phyloP scores from a whole-genome alignment of 2,888 invertebrate species.

The Thera obeliscata region DNA sequence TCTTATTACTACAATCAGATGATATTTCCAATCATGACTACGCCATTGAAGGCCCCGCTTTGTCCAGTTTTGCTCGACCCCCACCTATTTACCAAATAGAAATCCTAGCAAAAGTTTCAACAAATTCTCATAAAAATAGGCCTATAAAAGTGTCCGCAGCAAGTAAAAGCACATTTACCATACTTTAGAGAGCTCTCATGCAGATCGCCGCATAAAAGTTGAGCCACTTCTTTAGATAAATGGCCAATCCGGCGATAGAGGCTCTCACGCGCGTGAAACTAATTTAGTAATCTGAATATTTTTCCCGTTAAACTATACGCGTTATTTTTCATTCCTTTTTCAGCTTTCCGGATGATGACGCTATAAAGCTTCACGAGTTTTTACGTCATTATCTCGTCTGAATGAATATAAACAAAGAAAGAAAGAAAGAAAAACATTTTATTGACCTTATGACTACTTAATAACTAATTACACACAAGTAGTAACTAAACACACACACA shows the following conservation, averaged over 20 bases:
- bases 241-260: conserved; percentile 15
- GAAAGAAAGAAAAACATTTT: no score
- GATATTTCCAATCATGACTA: no score
- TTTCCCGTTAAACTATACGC: conserved; percentile 2
- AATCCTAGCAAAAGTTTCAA: background rate
- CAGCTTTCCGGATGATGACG: background rate
- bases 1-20: no score
- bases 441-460: no score
- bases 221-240: conserved; percentile 16
- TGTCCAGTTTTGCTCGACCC: no score
- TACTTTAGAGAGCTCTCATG: conserved; percentile 26
- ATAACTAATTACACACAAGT: no score
- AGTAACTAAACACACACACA: no score
- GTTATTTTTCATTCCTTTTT: background rate
- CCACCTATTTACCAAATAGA: background rate
- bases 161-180: conserved; percentile 20
- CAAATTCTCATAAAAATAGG: conserved; percentile 18
- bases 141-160: conserved; percentile 23
- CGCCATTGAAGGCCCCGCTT: no score
- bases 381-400: background rate
- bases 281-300: conserved; percentile 21
- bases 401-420: no score
- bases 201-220: conserved; percentile 26
- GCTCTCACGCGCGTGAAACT: conserved; percentile 16
- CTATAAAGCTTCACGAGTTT: background rate